Conservation (phyloP, 2,113 vertebrate species). For the Oncorhynchus tshawytscha region DNA sequence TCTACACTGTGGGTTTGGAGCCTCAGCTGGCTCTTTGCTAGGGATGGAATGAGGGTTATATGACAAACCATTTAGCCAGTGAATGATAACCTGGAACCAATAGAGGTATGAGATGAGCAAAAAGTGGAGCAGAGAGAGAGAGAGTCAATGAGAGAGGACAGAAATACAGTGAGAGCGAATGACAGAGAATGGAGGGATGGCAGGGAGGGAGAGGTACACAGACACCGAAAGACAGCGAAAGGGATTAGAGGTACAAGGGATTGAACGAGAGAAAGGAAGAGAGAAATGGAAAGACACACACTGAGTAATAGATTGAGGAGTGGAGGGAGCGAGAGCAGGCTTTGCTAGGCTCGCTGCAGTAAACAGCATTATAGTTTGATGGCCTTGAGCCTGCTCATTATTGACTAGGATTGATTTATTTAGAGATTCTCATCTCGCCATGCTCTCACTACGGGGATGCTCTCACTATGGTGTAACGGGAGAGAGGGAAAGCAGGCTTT, state of each 20-base stretch:
- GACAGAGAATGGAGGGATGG: background rate
- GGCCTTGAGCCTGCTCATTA: background rate
- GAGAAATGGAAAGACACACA: conserved; percentile 6
- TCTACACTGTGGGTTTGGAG: background rate
- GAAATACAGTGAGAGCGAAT: background rate
- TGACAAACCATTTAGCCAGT: background rate
- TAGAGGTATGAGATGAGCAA: background rate
- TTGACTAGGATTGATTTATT: background rate
- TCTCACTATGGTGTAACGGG: too few relatives aligned
- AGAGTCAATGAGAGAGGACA: background rate
- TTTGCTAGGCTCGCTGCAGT: background rate
- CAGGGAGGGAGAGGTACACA: background rate
- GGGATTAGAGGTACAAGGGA: conserved; percentile 1
- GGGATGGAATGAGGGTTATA: background rate
- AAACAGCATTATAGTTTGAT: background rate
- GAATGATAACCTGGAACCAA: background rate
- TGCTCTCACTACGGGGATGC: background rate
- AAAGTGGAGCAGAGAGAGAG: background rate
- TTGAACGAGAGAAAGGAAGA: background rate
- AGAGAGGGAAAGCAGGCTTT: too few relatives aligned
- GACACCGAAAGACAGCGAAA: background rate
- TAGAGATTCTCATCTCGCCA: background rate
- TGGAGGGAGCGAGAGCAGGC: background rate
- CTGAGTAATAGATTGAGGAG: background rate
- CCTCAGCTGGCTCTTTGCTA: background rate